Base-by-base conservation (phyloP, 2,797 vertebrate species). In the Falco cherrug region DNA sequence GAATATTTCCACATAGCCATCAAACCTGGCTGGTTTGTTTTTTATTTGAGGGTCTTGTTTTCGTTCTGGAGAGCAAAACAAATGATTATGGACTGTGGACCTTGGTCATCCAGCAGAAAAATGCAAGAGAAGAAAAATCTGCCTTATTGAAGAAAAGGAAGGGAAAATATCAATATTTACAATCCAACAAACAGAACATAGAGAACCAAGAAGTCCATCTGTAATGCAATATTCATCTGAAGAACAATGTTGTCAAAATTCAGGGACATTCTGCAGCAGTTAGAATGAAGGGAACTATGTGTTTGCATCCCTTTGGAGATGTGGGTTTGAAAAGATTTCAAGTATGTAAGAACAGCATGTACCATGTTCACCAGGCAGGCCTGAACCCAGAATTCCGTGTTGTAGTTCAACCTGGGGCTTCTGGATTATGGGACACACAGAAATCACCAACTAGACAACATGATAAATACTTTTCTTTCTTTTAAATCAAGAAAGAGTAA, bases 301-400 rank as follows among this genome's bases (percentile, higher is more conserved):
- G 19, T 68, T 91, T 94, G 37, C 35, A 35, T 81, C 67, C 56
- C 81, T 95, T 84, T 82, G 70, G 85, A 95, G 37, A 78, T 84
- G 54, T 63, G 63, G 74, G 35, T 95, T 96, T 93, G 88, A 96
- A 92, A 84, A 93, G 74, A 87, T 93, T 92, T 96, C 78, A 81
- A 53, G 29, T 86, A 89, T 76, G 63, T 69, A 78, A 65, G 29
- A 75, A 70, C 51, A 89, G 43, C 39, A 48, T 33, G 39, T 43
- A 35, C 70, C 4, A 10, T 69, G 63, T 63, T 95, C 70, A 75
- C 14, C 47, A 87, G 64, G 41, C 88, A 96, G 86, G 77, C 56
- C 67, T 45, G 63, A 86, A 91, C 85, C 43, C 37, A 88, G 76
- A 93, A 69, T 82, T 79, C 3, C 4, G 31, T 89, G 51, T 67